Percentiles rank a stretch among this genome's conserved stretches.
Evolutionary conservation across 2,113 vertebrate genomes (phyloP).

Genomic region (Corythaixoides concolor): DNA sequence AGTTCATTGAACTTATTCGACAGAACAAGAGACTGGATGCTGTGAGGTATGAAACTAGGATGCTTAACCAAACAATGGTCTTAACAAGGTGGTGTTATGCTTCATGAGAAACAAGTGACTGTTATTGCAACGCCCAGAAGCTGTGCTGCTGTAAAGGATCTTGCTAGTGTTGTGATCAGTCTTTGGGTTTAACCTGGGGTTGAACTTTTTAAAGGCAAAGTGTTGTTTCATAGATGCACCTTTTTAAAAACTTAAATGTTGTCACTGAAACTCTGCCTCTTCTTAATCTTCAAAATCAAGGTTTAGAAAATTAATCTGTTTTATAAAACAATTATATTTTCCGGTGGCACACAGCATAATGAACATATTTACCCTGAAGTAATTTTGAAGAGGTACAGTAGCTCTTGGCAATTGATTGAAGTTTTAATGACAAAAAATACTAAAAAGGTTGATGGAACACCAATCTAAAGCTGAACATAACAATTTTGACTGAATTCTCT

Average conservation of each 20-base stretch:
- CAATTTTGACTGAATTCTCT: neutral
- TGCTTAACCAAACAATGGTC: slow-evolving; percentile 1
- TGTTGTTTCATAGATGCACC: neutral
- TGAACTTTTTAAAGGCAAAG: neutral
- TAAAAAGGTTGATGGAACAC: neutral
- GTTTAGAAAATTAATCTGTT: neutral
- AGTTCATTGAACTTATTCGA: slow-evolving; percentile 98
- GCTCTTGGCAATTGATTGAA: neutral
- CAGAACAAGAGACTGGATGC: slow-evolving; percentile 99
- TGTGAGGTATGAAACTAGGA: slow-evolving; percentile 84
- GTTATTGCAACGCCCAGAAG: neutral
- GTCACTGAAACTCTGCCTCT: neutral
- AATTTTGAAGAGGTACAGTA: neutral
- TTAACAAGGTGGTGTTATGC: neutral
- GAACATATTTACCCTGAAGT: neutral
- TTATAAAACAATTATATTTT: neutral
- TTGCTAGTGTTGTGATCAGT: neutral
- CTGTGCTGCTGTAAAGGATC: neutral
- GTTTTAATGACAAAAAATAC: neutral
- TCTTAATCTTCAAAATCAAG: neutral
- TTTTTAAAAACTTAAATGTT: neutral
- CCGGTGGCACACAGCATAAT: neutral
- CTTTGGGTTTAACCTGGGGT: neutral
- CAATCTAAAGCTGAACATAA: neutral
- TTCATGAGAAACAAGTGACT: neutral